Conservation (phyloP, 2,888 invertebrate species). For the Yponomeuta sedellus region DNA sequence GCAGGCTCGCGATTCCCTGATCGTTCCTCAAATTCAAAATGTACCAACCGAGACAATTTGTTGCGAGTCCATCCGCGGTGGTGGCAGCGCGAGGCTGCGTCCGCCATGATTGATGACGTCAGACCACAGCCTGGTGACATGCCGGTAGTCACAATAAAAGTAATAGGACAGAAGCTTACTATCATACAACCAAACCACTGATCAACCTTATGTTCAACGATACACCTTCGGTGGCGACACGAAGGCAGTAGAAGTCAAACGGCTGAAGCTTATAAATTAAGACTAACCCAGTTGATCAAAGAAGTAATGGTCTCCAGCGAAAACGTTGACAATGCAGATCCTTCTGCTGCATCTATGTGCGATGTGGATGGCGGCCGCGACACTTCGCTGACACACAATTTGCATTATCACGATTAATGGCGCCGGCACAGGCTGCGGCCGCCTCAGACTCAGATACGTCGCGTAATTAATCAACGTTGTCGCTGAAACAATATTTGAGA, state of each 20-base stretch:
- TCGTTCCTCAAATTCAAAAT: not conserved
- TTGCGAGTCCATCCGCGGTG: slow-evolving; percentile 2
- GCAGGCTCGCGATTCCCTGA: not conserved
- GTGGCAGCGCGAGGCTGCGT: not conserved
- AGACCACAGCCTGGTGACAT: not conserved
- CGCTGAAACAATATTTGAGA: not conserved
- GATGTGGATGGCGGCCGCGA: slow-evolving; percentile 7
- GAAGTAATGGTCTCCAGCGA: no score
- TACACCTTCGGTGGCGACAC: no score
- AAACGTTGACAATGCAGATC: not conserved
- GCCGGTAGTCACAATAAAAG: not conserved
- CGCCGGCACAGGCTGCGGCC: slow-evolving; percentile 10
- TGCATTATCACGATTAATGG: slow-evolving; percentile 19
- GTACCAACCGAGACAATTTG: not conserved
- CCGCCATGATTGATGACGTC: slow-evolving; percentile 5
- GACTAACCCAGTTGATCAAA: no score
- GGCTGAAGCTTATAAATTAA: no score
- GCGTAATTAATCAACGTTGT: slow-evolving; percentile 16
- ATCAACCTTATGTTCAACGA: not conserved
- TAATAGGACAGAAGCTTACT: not conserved
- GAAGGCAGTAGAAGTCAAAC: no score
- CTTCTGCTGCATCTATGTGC: not conserved
- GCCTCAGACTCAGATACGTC: slow-evolving; percentile 4
- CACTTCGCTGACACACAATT: slow-evolving; percentile 17
- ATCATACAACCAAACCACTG: not conserved